Evolutionary conservation across 2,797 vertebrate species (phyloP).

Genomic region (Crypturellus tataupa): DNA sequence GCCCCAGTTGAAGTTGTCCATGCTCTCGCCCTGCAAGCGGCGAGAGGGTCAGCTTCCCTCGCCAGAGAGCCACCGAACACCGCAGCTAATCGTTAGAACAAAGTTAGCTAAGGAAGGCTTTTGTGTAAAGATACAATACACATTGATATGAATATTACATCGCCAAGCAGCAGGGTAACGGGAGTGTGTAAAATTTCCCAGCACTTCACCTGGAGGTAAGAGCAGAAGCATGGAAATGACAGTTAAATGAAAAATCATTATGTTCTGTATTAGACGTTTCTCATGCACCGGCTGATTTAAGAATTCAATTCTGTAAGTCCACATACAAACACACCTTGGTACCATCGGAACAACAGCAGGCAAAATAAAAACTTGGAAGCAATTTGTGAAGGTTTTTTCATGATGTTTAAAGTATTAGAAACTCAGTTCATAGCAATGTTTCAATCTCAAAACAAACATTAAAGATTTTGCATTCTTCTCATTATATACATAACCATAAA

Average conservation of each 20-base stretch:
- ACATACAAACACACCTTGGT: neutral
- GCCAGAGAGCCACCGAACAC: neutral
- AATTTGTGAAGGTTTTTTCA: neutral
- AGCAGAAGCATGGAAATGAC: conserved; percentile 58
- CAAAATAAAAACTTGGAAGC: conserved; percentile 40
- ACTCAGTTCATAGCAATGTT: neutral
- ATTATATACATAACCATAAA: neutral
- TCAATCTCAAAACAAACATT: conserved; percentile 41
- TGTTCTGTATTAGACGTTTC: conserved; percentile 39
- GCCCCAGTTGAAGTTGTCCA: conserved; percentile 99
- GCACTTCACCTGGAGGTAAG: conserved; percentile 23
- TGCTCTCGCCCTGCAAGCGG: conserved; percentile 91
- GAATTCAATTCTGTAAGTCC: neutral
- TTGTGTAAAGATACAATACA: neutral
- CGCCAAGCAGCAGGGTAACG: neutral
- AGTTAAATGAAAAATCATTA: conserved; percentile 54
- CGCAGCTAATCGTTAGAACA: neutral
- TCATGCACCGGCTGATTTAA: conserved; percentile 52
- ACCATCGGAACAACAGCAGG: neutral
- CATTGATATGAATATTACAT: conserved; percentile 7
- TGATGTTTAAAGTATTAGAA: conserved; percentile 24
- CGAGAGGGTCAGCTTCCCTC: neutral
- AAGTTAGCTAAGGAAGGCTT: conserved; percentile 30
- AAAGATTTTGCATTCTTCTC: conserved; percentile 52
- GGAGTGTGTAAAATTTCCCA: neutral